Evolutionary conservation across 2,888 invertebrate genomes (phyloP).

Genomic region (Ctena decussata): DNA sequence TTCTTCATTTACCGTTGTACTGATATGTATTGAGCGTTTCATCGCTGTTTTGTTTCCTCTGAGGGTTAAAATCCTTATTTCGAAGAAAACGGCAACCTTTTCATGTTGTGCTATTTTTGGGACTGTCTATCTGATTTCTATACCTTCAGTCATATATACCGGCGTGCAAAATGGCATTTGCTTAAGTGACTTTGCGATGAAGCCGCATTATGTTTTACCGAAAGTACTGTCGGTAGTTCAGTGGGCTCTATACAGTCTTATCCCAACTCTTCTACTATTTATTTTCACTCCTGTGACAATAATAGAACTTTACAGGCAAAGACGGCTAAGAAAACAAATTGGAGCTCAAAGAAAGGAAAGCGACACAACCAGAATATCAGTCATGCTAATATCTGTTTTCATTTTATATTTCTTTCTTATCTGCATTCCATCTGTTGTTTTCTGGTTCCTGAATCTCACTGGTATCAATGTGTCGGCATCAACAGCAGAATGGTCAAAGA

Average conservation of each 20-base stretch:
- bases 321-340: neutral
- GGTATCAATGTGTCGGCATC: neutral
- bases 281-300: neutral
- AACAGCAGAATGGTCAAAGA: too few relatives aligned
- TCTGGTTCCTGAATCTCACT: neutral
- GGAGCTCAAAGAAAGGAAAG: neutral
- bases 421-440: neutral
- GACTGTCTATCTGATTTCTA: neutral
- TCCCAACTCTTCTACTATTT: neutral
- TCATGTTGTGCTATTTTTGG: neutral
- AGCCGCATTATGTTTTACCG: neutral
- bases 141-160: neutral
- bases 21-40: neutral
- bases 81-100: neutral
- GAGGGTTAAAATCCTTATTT: neutral
- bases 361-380: neutral
- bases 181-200: neutral
- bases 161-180: neutral
- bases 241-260: neutral
- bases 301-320: neutral
- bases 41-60: neutral
- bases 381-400: neutral
- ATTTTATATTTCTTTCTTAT: neutral
- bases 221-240: neutral
- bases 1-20: neutral